Conservation (phyloP, 2,888 invertebrate genomes). For the Dusona sp. region DNA sequence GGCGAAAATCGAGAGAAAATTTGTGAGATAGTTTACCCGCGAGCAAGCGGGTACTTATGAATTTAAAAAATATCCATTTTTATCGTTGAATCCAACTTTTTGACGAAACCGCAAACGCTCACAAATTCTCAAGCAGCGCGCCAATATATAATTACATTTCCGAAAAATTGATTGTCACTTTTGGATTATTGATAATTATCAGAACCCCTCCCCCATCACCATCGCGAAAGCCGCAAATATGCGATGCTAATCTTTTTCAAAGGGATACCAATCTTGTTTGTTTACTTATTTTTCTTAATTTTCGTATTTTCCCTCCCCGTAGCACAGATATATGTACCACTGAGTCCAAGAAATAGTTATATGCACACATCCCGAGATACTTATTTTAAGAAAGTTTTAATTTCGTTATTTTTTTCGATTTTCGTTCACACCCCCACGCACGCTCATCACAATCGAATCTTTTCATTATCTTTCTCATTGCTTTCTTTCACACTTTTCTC, state of each 20-base stretch:
- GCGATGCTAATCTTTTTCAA: slow-evolving; percentile 59
- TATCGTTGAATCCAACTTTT: neutral
- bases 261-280: slow-evolving; percentile 45
- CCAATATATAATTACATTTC: slow-evolving; percentile 62
- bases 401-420: slow-evolving; percentile 37
- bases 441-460: slow-evolving; percentile 57
- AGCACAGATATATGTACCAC: slow-evolving; percentile 28
- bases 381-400: slow-evolving; percentile 61
- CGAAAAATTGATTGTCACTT: slow-evolving; percentile 73
- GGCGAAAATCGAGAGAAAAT: neutral
- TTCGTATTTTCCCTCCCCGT: neutral
- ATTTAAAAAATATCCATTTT: neutral
- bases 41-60: no score
- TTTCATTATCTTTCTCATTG: slow-evolving; percentile 44
- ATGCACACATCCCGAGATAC: slow-evolving; percentile 60
- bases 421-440: slow-evolving; percentile 30
- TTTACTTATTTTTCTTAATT: slow-evolving; percentile 3
- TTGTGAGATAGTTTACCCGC: neutral
- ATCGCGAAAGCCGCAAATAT: slow-evolving; percentile 62
- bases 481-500: slow-evolving; percentile 29
- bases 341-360: slow-evolving; percentile 44
- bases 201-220: slow-evolving; percentile 37
- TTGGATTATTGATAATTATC: slow-evolving; percentile 66
- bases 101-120: neutral
- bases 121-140: neutral